Percentiles rank a stretch among this genome's conserved stretches.
phyloP scores from a whole-genome alignment of 2,113 vertebrate species.

The Grus americana region DNA sequence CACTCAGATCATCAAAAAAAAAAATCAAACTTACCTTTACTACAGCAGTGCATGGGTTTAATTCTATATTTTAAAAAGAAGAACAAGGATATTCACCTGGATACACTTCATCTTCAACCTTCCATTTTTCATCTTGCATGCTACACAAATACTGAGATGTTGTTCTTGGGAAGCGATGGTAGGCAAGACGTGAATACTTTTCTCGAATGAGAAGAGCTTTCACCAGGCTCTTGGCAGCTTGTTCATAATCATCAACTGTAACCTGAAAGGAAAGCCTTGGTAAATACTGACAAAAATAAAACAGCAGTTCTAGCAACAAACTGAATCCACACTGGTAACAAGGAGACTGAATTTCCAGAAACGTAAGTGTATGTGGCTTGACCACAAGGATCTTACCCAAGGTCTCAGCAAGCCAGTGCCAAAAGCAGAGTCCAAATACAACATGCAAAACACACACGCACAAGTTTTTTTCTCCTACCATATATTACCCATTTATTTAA shows the following conservation, averaged over 20 bases:
- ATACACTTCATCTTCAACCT: constrained; percentile 82
- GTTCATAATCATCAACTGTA: constrained; percentile 95
- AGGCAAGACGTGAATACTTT: constrained; percentile 91
- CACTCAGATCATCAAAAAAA: background rate
- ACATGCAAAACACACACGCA: background rate
- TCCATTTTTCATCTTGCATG: constrained; percentile 76
- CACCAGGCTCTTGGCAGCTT: constrained; percentile 87
- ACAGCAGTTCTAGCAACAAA: background rate
- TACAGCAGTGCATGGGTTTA: background rate
- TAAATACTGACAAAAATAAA: background rate
- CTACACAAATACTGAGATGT: constrained; percentile 83
- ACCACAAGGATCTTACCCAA: background rate
- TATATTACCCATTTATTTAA: background rate
- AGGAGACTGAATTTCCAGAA: background rate
- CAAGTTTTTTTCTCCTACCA: background rate
- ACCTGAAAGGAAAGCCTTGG: constrained; percentile 75
- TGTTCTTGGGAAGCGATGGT: constrained; percentile 90
- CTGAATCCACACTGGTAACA: background rate
- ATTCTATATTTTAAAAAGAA: background rate
- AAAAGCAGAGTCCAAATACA: background rate
- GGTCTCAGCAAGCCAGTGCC: background rate
- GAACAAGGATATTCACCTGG: constrained; percentile 78
- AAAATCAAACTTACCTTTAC: background rate
- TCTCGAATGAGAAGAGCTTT: constrained; percentile 91
- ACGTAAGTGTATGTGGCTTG: background rate